Evolutionary conservation across 2,888 invertebrate species (phyloP), one percentile per base, ranked within the genome.

Genomic region (Epirrita christyi): DNA sequence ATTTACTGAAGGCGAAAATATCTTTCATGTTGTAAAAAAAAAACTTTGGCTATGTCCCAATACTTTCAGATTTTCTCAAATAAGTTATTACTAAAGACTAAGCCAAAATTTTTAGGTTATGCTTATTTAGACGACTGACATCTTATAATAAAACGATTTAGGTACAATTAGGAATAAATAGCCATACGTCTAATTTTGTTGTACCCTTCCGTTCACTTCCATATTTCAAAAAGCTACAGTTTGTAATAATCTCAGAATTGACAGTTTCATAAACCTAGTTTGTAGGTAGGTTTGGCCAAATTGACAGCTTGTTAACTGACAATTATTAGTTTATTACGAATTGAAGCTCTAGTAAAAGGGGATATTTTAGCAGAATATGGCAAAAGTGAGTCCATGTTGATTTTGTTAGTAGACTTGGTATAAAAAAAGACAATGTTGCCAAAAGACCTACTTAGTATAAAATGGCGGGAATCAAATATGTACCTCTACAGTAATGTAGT

Each of bases 351-450:
- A 21, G 2, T 2, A 21, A 21, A 21, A 21, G 21, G 4, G 21
- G n/a, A n/a, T n/a, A 34, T 34, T 11, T 13, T 8, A 6, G 44
- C 9, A 48, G 21, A n/a, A 46, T 42, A 37, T 52, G 34, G 42
- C 15, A 40, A 48, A 54, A 48, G 14, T 10, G 2, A 45, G 32
- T 32, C 40, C 43, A 15, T 50, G 28, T 52, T 37, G 36, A 29
- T n/a, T 40, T 40, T 43, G 7, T 32, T 0, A 55, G 50, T 38
- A 54, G n/a, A 44, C n/a, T 21, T 34, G 27, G 14, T 32, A 13
- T 52, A 55, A 56, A 21, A n/a, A 21, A 21, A 54, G 42, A 60
- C 21, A 56, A 53, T 57, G 59, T 62, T 67, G 59, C 61, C 58
- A 65, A 65, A 62, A 58, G 41, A 57, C 49, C n/a, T 59, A 55